A percentile compares a stretch with the other conserved stretches of the same genome.
Evolutionary conservation across 1,140 invertebrate species (phyloP).

Genomic region (Propsilocerus akamusi): DNA sequence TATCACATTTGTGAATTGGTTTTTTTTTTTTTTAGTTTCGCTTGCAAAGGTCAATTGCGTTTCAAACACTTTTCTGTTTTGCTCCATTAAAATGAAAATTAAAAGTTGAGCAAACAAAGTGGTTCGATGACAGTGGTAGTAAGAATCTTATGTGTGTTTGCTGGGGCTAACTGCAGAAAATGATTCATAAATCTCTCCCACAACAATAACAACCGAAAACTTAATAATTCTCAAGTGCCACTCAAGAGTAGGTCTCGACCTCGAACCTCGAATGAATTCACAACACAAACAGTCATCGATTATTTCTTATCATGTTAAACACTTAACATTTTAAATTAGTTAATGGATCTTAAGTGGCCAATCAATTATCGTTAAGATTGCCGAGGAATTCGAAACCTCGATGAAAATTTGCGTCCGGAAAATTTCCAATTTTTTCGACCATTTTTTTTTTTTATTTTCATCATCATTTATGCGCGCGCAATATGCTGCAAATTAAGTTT

Average conservation of each 20-base stretch:
- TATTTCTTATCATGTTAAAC: not conserved
- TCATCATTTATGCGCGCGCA: not conserved
- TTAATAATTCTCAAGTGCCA: not conserved
- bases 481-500: not conserved
- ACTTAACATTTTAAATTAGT: not conserved
- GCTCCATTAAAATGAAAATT: no score
- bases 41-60: not conserved
- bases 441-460: not conserved
- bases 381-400: not conserved
- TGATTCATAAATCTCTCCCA: not conserved
- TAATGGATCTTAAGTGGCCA: conserved; percentile 2
- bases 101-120: not conserved
- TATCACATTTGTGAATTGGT: not conserved
- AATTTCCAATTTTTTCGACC: not conserved
- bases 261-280: not conserved
- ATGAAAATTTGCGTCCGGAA: not conserved
- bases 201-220: not conserved
- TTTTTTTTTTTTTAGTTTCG: not conserved
- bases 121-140: not conserved
- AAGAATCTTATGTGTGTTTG: no score
- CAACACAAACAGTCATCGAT: no score
- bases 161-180: not conserved
- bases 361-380: conserved; percentile 1
- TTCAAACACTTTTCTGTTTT: not conserved
- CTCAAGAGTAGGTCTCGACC: no score